These are phyloP conservation scores for Hypselothyrea guttata DNA, from an alignment of 2,888 invertebrate species.

Conservation along the genomic window DNA sequence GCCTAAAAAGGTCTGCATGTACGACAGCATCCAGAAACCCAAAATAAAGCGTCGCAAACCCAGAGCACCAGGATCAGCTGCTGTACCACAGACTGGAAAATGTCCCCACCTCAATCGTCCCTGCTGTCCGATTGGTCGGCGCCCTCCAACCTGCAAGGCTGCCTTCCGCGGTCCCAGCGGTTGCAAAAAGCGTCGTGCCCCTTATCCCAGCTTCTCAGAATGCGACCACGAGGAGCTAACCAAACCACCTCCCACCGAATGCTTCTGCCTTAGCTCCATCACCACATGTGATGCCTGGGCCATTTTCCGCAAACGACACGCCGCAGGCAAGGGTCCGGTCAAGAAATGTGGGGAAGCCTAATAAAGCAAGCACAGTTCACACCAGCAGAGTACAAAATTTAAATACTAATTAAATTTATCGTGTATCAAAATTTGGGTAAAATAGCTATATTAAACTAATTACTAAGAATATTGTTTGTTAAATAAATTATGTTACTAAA, in stretches of 20 bases:
- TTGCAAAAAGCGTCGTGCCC: conserved; percentile 45
- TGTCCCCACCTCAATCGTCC: conserved; percentile 34
- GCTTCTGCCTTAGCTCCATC: conserved; percentile 26
- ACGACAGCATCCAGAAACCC: conserved; percentile 24
- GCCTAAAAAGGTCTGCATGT: conserved; percentile 46
- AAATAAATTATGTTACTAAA: no score
- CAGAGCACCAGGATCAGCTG: background rate
- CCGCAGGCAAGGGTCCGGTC: conserved; percentile 6
- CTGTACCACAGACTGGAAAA: background rate
- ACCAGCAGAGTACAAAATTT: no score
- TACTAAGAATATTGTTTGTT: no score
- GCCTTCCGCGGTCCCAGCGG: conserved; percentile 3
- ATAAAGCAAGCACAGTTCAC: no score
- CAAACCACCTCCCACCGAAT: conserved; percentile 35
- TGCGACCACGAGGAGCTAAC: conserved; percentile 34
- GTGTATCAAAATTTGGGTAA: no score
- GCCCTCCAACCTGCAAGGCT: conserved; percentile 45
- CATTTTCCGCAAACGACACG: conserved; percentile 38
- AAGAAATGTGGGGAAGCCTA: conserved; percentile 52
- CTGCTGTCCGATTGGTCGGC: conserved; percentile 47
- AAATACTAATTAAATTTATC: no score
- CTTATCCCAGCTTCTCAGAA: conserved; percentile 65
- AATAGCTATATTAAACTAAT: no score
- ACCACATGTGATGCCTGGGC: conserved; percentile 60
- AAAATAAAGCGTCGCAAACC: conserved; percentile 32